Conservation (phyloP, 1,140 invertebrate genomes). For the Anthonomus grandis region DNA sequence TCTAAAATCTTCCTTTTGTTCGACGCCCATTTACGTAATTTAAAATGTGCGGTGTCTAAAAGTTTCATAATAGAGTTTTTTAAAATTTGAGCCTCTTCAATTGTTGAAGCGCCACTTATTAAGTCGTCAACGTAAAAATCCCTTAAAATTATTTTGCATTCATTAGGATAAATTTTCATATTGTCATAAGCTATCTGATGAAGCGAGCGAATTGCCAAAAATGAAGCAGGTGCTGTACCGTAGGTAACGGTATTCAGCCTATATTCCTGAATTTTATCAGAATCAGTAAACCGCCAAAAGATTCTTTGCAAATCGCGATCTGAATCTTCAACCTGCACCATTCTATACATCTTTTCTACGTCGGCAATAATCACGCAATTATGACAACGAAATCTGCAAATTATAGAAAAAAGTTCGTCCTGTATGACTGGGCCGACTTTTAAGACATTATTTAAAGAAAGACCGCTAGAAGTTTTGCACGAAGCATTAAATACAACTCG, state of each 20-base stretch:
- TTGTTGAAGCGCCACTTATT: not conserved
- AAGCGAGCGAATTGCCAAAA: conserved; percentile 35
- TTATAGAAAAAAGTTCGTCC: conserved; percentile 2
- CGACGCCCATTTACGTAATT: conserved; percentile 46
- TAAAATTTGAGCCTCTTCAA: conserved; percentile 28
- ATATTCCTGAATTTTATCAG: conserved; percentile 31
- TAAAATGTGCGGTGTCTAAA: conserved; percentile 40
- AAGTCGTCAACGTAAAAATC: conserved; percentile 24
- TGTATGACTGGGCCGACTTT: not conserved
- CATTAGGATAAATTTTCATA: conserved; percentile 19
- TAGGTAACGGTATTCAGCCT: conserved; percentile 29
- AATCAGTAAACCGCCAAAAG: conserved; percentile 38
- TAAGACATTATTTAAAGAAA: conserved; percentile 45
- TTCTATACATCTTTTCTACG: conserved; percentile 12
- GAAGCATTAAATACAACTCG: conserved; percentile 49
- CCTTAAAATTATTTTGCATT: conserved; percentile 4
- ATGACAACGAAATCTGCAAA: not conserved
- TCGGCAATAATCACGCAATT: conserved; percentile 9
- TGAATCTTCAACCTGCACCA: not conserved
- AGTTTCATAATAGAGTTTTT: conserved; percentile 13
- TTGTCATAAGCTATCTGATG: conserved; percentile 30
- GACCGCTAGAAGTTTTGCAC: conserved; percentile 32
- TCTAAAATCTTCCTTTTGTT: conserved; percentile 24
- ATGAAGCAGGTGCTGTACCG: conserved; percentile 36
- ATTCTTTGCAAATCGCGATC: conserved; percentile 21